phyloP scores from a whole-genome alignment of 2,888 invertebrate genomes.

The Agrilus biguttatus region DNA sequence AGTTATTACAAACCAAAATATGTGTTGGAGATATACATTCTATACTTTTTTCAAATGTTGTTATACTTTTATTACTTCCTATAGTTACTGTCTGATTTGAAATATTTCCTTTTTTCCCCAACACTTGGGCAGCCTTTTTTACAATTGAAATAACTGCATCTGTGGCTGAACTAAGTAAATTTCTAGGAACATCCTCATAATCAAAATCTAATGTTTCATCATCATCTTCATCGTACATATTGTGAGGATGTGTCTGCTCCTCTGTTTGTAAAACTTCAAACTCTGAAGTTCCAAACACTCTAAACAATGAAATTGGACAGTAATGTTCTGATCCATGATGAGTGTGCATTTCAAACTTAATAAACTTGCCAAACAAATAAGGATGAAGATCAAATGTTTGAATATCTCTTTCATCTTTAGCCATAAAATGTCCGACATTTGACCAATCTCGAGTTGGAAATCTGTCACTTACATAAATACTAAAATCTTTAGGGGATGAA shows the following conservation, averaged over 20 bases:
- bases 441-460: slow-evolving; percentile 89
- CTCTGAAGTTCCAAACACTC: slow-evolving; percentile 86
- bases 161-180: slow-evolving; percentile 72
- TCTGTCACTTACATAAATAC: slow-evolving; percentile 74
- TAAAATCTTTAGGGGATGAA: slow-evolving; percentile 86
- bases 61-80: slow-evolving; percentile 27
- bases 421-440: slow-evolving; percentile 72
- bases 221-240: slow-evolving; percentile 52
- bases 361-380: slow-evolving; percentile 75
- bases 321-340: slow-evolving; percentile 96
- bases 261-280: slow-evolving; percentile 80
- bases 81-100: slow-evolving; percentile 43
- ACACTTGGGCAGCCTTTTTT: slow-evolving; percentile 77
- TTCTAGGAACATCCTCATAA: slow-evolving; percentile 44
- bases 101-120: slow-evolving; percentile 56
- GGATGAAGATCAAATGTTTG: slow-evolving; percentile 75
- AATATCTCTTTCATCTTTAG: slow-evolving; percentile 72
- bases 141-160: slow-evolving; percentile 87
- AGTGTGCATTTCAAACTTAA: slow-evolving; percentile 80
- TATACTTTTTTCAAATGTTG: slow-evolving; percentile 26
- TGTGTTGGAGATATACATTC: slow-evolving; percentile 60
- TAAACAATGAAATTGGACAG: slow-evolving; percentile 92
- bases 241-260: slow-evolving; percentile 49
- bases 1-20: slow-evolving; percentile 59
- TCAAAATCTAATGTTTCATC: slow-evolving; percentile 39